Evolutionary conservation across 2,888 invertebrate species (phyloP).

Genomic region (Diachrysia chrysitis): DNA sequence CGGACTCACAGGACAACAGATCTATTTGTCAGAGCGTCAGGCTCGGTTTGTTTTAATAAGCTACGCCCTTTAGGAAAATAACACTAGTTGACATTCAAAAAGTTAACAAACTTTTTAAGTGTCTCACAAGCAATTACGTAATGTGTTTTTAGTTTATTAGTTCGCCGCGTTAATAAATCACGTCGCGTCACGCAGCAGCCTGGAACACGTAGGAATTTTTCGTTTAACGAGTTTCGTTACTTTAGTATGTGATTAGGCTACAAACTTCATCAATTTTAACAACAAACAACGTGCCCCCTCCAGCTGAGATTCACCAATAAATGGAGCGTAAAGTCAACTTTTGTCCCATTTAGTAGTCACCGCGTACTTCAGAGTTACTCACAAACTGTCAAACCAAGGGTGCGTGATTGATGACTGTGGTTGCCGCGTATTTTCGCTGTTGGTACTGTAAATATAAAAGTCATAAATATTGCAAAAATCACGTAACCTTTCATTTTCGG

Average conservation of each 20-base stretch:
- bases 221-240: constrained; percentile 52
- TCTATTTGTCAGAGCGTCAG: no score
- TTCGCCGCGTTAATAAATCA: constrained; percentile 23
- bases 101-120: background rate
- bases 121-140: constrained; percentile 25
- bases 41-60: background rate
- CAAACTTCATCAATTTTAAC: constrained; percentile 48
- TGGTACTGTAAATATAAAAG: constrained; percentile 9
- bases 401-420: constrained; percentile 51
- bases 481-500: constrained; percentile 9
- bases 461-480: constrained; percentile 13
- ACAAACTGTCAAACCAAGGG: constrained; percentile 50
- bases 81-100: constrained; percentile 1
- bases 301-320: constrained; percentile 37
- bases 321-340: constrained; percentile 54
- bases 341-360: constrained; percentile 45
- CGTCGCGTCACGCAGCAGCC: constrained; percentile 31
- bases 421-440: constrained; percentile 29
- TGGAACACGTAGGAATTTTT: constrained; percentile 39
- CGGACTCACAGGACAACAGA: background rate
- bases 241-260: constrained; percentile 37
- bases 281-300: constrained; percentile 26
- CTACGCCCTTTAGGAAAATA: background rate
- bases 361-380: constrained; percentile 45
- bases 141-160: constrained; percentile 48